Conservation (phyloP, 2,113 vertebrate genomes). For the Mobula hypostoma region DNA sequence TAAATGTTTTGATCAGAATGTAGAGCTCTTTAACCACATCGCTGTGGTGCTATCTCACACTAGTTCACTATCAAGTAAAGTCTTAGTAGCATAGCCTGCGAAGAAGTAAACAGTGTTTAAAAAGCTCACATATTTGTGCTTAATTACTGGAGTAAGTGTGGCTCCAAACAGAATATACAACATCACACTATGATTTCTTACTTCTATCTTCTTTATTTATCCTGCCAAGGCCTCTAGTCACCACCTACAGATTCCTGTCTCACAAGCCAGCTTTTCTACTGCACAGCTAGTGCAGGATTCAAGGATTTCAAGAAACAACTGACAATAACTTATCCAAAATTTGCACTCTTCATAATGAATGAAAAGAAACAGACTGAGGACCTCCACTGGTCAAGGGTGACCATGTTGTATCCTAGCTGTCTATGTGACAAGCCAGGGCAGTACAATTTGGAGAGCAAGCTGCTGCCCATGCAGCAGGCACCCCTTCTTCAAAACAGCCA, state of each 20-base stretch:
- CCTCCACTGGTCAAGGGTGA: too few species aligned
- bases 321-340: not conserved
- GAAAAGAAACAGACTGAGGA: too few species aligned
- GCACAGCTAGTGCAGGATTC: not conserved
- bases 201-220: slow-evolving; percentile 15
- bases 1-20: not conserved
- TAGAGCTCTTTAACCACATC: not conserved
- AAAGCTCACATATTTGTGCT: not conserved
- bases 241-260: not conserved
- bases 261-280: slow-evolving; percentile 4
- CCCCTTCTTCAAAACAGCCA: too few species aligned
- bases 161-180: not conserved
- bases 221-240: slow-evolving; percentile 9
- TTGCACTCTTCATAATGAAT: not conserved
- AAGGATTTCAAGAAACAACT: slow-evolving; percentile 4
- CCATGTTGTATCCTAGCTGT: too few species aligned
- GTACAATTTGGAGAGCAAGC: too few species aligned
- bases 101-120: slow-evolving; percentile 13
- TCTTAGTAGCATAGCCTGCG: not conserved
- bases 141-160: slow-evolving; percentile 11
- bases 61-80: slow-evolving; percentile 29
- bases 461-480: too few species aligned
- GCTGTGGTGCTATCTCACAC: not conserved
- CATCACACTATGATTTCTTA: not conserved
- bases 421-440: too few species aligned